Evolutionary conservation across 2,888 invertebrate species (phyloP).

Genomic region (Diploptera punctata): DNA sequence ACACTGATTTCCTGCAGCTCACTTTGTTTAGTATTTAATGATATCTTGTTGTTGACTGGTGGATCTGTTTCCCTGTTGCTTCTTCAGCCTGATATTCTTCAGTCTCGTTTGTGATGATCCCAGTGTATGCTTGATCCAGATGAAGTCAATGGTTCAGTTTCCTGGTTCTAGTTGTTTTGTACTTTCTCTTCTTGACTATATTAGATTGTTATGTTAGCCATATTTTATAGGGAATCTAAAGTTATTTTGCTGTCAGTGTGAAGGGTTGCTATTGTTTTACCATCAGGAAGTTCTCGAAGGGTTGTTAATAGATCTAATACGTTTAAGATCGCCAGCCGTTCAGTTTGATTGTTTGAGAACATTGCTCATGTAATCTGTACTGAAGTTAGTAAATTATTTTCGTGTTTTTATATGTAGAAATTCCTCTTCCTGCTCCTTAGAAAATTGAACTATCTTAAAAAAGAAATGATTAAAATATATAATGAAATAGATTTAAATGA

Average conservation of each 20-base stretch:
- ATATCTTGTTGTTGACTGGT: slow-evolving; percentile 1
- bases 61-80: slow-evolving; percentile 1
- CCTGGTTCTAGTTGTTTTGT: neutral
- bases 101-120: neutral
- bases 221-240: neutral
- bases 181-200: neutral
- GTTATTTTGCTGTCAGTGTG: slow-evolving; percentile 5
- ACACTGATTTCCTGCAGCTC: neutral
- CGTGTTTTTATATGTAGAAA: neutral
- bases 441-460: too few relatives aligned
- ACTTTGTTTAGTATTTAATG: neutral
- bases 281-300: neutral
- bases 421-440: neutral
- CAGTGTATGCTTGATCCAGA: neutral
- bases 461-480: too few relatives aligned
- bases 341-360: neutral
- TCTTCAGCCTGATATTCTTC: neutral
- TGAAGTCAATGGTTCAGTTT: neutral
- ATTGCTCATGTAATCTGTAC: neutral
- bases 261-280: neutral
- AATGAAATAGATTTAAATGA: too few relatives aligned
- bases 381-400: neutral
- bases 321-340: neutral
- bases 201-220: neutral
- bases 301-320: neutral